Evolutionary conservation across 2,888 invertebrate species (phyloP).

Genomic region (Oxycera nigricornis): DNA sequence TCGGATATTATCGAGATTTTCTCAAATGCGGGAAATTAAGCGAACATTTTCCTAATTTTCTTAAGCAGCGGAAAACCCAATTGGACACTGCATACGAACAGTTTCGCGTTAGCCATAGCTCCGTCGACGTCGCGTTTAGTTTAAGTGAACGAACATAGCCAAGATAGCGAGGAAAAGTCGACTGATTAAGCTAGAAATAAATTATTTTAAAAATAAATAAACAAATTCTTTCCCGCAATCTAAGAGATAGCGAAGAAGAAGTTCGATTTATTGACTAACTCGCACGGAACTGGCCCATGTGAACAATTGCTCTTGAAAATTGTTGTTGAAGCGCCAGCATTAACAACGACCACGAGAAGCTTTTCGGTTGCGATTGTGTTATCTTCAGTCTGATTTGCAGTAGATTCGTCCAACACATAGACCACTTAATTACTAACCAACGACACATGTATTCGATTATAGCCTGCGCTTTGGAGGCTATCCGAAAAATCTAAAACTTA

Average conservation of each 20-base stretch:
- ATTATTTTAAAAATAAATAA: neutral
- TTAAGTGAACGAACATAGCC: conserved; percentile 2
- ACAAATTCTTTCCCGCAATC: conserved; percentile 17
- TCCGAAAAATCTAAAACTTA: neutral
- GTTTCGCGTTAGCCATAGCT: conserved; percentile 35
- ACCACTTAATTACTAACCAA: conserved; percentile 7
- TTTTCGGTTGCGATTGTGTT: conserved; percentile 24
- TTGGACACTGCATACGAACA: neutral
- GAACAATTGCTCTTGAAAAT: neutral
- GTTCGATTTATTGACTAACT: conserved; percentile 22
- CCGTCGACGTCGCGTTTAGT: conserved; percentile 28
- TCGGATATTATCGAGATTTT: neutral
- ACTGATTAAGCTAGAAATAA: conserved; percentile 10
- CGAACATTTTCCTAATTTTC: conserved; percentile 10
- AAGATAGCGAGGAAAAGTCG: neutral
- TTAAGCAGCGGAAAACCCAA: neutral
- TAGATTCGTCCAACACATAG: neutral
- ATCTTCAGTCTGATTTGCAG: conserved; percentile 11
- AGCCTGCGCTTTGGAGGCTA: neutral
- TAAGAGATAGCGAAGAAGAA: conserved; percentile 18
- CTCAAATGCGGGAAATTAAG: conserved; percentile 5
- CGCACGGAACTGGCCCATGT: conserved; percentile 6
- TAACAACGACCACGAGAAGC: neutral
- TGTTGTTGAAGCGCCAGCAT: neutral
- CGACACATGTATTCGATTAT: conserved; percentile 37